A percentile compares a stretch with the other conserved stretches of the same genome.
Conservation (phyloP, 2,113 vertebrate species). For the Scomber colias region DNA sequence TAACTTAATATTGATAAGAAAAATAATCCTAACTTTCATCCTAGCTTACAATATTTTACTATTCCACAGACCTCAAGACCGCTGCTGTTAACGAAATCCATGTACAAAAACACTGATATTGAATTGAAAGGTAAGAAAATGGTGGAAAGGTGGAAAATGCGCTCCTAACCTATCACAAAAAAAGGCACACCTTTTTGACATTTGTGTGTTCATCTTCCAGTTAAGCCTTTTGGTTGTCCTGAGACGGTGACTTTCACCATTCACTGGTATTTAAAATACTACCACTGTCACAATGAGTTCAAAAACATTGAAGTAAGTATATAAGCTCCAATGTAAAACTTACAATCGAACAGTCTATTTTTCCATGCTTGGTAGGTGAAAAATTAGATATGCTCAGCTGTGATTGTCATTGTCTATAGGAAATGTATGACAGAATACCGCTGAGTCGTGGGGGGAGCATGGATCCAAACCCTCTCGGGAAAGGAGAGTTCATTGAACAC, state of each 20-base stretch:
- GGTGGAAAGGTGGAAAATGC: neutral
- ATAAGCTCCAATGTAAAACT: neutral
- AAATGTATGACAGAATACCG: conserved; percentile 80
- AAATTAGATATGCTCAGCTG: neutral
- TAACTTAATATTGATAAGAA: neutral
- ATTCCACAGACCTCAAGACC: conserved; percentile 84
- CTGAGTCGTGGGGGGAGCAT: conserved; percentile 68
- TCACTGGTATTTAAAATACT: conserved; percentile 88
- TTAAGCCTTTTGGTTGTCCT: conserved; percentile 83
- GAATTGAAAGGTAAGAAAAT: conserved; percentile 85
- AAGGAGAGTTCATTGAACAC: conserved; percentile 86
- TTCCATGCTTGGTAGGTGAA: neutral
- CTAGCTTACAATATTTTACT: neutral
- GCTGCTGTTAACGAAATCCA: conserved; percentile 87
- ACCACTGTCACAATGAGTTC: conserved; percentile 89
- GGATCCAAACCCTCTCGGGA: conserved; percentile 76
- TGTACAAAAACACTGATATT: conserved; percentile 90
- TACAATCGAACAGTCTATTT: neutral
- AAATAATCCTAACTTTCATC: neutral
- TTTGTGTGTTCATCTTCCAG: conserved; percentile 71
- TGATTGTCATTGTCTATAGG: conserved; percentile 75
- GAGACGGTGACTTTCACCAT: conserved; percentile 83
- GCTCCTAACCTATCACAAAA: neutral
- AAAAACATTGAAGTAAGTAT: conserved; percentile 88
- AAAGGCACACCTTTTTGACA: neutral